Evolutionary conservation across 92 coral and sea anemone genomes (phyloP).

Genomic region (Heliopora coerulea): DNA sequence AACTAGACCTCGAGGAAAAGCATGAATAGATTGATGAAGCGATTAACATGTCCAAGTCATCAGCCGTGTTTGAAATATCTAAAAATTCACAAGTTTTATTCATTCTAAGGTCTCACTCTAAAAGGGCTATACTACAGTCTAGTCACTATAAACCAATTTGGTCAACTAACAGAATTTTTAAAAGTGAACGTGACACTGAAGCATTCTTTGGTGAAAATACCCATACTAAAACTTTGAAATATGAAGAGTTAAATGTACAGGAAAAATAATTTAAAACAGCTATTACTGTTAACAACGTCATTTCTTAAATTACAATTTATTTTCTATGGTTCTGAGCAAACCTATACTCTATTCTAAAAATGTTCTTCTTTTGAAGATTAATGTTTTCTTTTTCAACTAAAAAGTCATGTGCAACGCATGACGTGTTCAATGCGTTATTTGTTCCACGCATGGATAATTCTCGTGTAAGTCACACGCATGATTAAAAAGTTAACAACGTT

Average conservation of each 20-base stretch:
- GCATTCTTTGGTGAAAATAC: neutral
- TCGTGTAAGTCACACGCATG: neutral
- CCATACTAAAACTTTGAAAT: neutral
- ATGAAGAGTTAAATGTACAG: neutral
- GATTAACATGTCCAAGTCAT: too few species aligned
- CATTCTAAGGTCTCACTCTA: too few species aligned
- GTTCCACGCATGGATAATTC: neutral
- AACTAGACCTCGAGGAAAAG: too few species aligned
- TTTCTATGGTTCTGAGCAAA: neutral
- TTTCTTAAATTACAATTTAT: neutral
- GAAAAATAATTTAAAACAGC: neutral
- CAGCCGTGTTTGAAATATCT: too few species aligned
- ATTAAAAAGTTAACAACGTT: slow-evolving; percentile 1
- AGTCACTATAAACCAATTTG: too few species aligned
- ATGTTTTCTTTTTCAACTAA: neutral
- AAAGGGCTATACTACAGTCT: too few species aligned
- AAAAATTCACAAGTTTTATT: too few species aligned
- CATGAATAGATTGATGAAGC: too few species aligned
- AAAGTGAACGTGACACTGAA: too few species aligned
- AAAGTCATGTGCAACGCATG: neutral
- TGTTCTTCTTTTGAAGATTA: neutral
- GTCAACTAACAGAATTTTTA: too few species aligned
- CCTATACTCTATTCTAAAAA: neutral
- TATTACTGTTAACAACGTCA: neutral
- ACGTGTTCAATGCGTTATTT: neutral